Evolutionary conservation across 92 coral and sea anemone genomes (phyloP), one percentile per base, ranked within the genome.

Genomic region (Paragorgia papillata): DNA sequence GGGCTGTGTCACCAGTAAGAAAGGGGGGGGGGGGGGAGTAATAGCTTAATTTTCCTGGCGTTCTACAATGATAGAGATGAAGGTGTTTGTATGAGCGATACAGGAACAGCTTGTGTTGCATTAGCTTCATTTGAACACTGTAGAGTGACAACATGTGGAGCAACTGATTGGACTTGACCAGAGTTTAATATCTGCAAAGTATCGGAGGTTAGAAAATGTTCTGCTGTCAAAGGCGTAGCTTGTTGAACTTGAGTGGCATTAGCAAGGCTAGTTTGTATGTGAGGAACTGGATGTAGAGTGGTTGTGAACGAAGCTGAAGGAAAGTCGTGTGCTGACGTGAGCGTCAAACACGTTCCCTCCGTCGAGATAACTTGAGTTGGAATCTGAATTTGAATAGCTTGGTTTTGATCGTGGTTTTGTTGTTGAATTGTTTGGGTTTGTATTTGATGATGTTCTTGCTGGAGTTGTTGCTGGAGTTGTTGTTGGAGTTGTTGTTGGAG

Each of bases 401-500:
- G 85, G 24, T 44, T 62, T 59, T 88, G 90, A 7, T 68, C 85
- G 9, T 77, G 40, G 35, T 62, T 82, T 25, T 70, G 78, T 21
- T 71, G 75, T 14, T 74, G 61, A 2, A 81, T 44, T 50, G 83
- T 84, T 35, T 71, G 85, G 13, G 79, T 62, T n/a, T 76, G 87
- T 48, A 59, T 69, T 21, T 75, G 87, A 29, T 61, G 81, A 1
- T 92, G 97, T 40, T 91, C 86, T 50, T 89, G 92, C 62, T 93
- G 97, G 27, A 91, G 99, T 43, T 91, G 87, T 54, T 94, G 97
- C 18, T 83, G 85, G 60, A 89, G 88, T 67, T 95, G 97, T 24
- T 82, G 75, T 51, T 95, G 99, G 0, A 95, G 86, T 65, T 91
- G 97, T 67, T 95, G 99, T 30, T 91, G 84, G 58, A 91, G 97